Base-by-base conservation (phyloP, 2,113 vertebrate genomes). In the Sitta europaea region DNA sequence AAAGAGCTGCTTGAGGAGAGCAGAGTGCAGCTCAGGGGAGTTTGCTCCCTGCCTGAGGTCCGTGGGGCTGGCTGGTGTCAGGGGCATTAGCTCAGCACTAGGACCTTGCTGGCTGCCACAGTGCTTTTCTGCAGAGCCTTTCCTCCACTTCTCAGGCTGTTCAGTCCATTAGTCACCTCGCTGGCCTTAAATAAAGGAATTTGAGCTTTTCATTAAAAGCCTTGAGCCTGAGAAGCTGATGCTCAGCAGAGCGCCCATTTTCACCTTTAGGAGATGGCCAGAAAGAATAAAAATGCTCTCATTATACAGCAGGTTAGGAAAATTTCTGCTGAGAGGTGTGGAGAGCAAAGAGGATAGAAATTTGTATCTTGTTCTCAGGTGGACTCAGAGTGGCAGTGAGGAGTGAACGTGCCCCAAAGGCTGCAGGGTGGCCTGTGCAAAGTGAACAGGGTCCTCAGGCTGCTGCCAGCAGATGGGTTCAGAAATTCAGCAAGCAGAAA, bases 41-140 rank as follows among this genome's bases (percentile, higher is more conserved):
- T 42, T 48, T 70, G 38, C 45, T 88, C 75, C 38, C 50, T 53
- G 23, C 4, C 68, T 85, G 67, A 65, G 48, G 47, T 40, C 35
- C 8, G 0, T 8, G 14, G 47, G 55, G 35, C 13, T 4, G 0
- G 3, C 53, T 80, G 86, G 24, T 73, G 25, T 14, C 0, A 0
- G 58, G 51, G 38, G 2, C 63, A 31, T 36, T 7, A 77, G 35
- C 36, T 67, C 62, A 50, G 78, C 62, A 33, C 35, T 23, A 10
- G 74, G 67, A 58, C 38, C 57, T 43, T 77, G 33, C 42, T 74
- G 92, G 8, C 73, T 74, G 75, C 58, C 65, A 20, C 72, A 3
- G 25, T 5, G 33, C 48, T 72, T 71, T 73, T 73, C 38, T 36
- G 58, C 74, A 57, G 38, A 85, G 87, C 77, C 29, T 2, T 57